Evolutionary conservation across 1,140 invertebrate species (phyloP), one percentile per base, ranked within the genome.

Genomic region (Tyrophagus putrescentiae): DNA sequence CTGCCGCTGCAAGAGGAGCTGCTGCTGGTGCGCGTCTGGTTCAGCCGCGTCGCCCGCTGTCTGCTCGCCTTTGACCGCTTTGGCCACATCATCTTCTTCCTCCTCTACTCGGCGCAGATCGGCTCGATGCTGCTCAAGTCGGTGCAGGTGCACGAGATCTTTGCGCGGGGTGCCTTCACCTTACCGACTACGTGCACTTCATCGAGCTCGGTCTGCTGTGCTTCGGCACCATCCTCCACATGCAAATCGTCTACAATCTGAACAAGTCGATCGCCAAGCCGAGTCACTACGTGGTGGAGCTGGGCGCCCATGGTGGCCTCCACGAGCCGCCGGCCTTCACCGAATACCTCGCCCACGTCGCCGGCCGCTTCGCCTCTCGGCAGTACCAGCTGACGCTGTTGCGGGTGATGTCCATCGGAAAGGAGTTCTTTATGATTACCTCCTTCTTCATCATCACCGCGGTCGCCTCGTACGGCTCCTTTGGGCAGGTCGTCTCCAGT

Each of bases 381-480:
- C 45, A 48, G 13, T 48, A 21, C 31, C 45, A 48, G 31, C 18
- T 48, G 7, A 48, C 45, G 21, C 31, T 48, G 21, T 21, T 48
- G 7, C 45, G 45, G 31, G 21, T 48, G 21, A 48, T 21, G 13
- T 29, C 45, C 23, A 48, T 48, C 9, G 45, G 45, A 21, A 48
- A 48, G 18, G 45, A 48, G 18, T 48, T 48, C 21, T 48, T 48
- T 21, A 7, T 48, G 45, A 48, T 48, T 9, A 48, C 45, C 23
- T 25, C 21, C 45, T 48, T 48, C 7, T 18, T 48, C 7, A 48
- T 48, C 45, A 7, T 48, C 7, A 25, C 45, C 45, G 45, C 45
- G 7, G 45, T 48, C 7, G 45, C 45, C 18, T 48, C 45, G 31
- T 48, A 25, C 45, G 45, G 45, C 31, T 48, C 45, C 13, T 48